A percentile compares a stretch with the other conserved stretches of the same genome.
phyloP scores from a whole-genome alignment of 2,113 vertebrate genomes.

The Theropithecus gelada region DNA sequence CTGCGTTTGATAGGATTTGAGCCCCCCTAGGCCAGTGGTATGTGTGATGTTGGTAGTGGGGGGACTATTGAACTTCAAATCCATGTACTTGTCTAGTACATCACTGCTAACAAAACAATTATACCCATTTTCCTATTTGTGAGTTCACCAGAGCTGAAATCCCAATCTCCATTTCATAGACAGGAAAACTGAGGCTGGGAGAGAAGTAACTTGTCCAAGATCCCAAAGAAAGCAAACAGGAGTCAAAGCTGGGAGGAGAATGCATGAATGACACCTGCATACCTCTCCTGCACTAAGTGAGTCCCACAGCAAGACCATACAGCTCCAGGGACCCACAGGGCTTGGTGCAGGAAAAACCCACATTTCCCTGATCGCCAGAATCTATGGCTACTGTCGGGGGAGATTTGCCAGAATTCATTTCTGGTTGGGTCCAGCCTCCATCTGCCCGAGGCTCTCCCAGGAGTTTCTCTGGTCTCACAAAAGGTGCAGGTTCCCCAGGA shows the following conservation, averaged over 20 bases:
- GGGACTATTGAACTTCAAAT: background rate
- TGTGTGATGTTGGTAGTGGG: fast-evolving
- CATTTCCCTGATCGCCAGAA: background rate
- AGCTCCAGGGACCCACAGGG: background rate
- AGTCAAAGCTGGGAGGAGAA: background rate
- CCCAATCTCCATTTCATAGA: background rate
- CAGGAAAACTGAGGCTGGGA: background rate
- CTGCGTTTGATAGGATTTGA: background rate
- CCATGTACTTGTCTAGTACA: fast-evolving
- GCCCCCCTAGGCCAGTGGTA: background rate
- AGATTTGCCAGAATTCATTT: background rate
- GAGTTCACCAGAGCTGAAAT: background rate
- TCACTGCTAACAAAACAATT: background rate
- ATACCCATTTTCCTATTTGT: background rate
- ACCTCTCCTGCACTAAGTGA: background rate
- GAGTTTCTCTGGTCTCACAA: background rate
- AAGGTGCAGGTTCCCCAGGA: background rate
- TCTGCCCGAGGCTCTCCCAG: too few relatives aligned
- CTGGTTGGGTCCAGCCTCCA: fast-evolving
- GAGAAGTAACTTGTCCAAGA: background rate
- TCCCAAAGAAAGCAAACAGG: background rate
- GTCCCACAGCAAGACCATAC: background rate
- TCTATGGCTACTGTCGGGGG: fast-evolving
- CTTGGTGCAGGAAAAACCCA: background rate
- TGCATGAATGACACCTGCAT: background rate